These are phyloP conservation scores for Microhierax caerulescens DNA, from an alignment of 2,797 vertebrate species.

Conservation along the genomic window DNA sequence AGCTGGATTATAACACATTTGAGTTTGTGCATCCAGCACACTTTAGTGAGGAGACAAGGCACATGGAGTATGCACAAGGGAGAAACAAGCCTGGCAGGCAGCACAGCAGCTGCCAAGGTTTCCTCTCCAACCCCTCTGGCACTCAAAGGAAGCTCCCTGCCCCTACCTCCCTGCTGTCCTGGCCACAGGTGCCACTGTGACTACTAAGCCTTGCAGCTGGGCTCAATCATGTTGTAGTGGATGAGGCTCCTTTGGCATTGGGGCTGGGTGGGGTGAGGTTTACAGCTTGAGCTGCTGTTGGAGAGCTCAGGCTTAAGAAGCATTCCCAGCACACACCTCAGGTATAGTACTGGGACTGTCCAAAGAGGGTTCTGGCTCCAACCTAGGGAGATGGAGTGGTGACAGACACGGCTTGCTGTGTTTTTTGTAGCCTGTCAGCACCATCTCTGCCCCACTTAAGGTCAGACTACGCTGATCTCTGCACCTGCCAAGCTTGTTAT, in stretches of 20 bases:
- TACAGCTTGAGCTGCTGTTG: neutral
- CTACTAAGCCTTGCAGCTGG: too few species aligned
- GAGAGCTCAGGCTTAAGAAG: too few species aligned
- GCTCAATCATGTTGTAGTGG: fast-evolving
- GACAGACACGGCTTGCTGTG: fast-evolving
- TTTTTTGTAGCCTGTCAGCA: neutral
- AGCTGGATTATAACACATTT: neutral
- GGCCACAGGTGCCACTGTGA: neutral
- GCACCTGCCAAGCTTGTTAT: fast-evolving
- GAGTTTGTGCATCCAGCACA: neutral
- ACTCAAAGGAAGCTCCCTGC: fast-evolving
- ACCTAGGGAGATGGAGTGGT: fast-evolving
- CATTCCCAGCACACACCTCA: fast-evolving
- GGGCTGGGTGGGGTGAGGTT: neutral
- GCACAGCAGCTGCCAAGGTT: neutral
- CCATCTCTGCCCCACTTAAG: neutral
- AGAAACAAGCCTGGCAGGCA: neutral
- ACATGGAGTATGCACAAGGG: fast-evolving
- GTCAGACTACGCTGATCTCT: neutral
- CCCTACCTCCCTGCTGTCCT: neutral
- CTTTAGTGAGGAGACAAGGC: too few species aligned
- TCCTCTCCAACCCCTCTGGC: neutral
- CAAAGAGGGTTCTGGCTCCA: neutral
- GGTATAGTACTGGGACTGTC: neutral
- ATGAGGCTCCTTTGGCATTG: neutral